These are phyloP conservation scores for Crypturellus tataupa DNA, from an alignment of 2,797 vertebrate species.

Conservation along the genomic window DNA sequence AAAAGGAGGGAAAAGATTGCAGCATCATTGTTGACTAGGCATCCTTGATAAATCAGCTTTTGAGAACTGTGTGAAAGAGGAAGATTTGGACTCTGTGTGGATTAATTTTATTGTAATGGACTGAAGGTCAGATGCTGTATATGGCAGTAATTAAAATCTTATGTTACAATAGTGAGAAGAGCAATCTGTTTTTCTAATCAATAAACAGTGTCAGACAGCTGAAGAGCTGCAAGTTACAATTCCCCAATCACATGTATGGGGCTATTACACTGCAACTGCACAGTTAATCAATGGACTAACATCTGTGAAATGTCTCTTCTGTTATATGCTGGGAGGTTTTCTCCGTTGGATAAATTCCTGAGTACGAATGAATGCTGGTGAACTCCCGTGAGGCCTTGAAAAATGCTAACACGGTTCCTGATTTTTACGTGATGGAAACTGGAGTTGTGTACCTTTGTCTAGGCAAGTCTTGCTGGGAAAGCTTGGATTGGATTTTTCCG, in stretches of 20 bases:
- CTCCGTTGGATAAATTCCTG: slow-evolving; percentile 15
- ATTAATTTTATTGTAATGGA: slow-evolving; percentile 51
- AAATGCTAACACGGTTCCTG: background rate
- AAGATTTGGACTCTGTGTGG: background rate
- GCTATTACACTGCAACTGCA: slow-evolving; percentile 52
- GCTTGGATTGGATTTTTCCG: background rate
- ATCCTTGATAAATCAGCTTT: background rate
- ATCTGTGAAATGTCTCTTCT: slow-evolving; percentile 58
- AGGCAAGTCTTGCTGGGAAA: background rate
- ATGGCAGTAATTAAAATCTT: slow-evolving; percentile 74
- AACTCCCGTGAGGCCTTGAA: background rate
- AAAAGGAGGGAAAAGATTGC: background rate
- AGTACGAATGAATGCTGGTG: background rate
- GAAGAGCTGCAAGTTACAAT: slow-evolving; percentile 73
- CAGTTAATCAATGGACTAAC: slow-evolving; percentile 74
- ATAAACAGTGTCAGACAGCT: slow-evolving; percentile 72
- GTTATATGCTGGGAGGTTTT: slow-evolving; percentile 14
- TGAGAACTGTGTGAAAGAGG: background rate
- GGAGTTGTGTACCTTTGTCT: background rate
- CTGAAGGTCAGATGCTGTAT: slow-evolving; percentile 55
- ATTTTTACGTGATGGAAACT: background rate
- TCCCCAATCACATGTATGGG: slow-evolving; percentile 64
- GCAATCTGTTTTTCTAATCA: slow-evolving; percentile 75
- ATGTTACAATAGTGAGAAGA: slow-evolving; percentile 56
- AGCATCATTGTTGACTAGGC: background rate